phyloP scores from a whole-genome alignment of 2,797 vertebrate species.

The Anguilla anguilla region DNA sequence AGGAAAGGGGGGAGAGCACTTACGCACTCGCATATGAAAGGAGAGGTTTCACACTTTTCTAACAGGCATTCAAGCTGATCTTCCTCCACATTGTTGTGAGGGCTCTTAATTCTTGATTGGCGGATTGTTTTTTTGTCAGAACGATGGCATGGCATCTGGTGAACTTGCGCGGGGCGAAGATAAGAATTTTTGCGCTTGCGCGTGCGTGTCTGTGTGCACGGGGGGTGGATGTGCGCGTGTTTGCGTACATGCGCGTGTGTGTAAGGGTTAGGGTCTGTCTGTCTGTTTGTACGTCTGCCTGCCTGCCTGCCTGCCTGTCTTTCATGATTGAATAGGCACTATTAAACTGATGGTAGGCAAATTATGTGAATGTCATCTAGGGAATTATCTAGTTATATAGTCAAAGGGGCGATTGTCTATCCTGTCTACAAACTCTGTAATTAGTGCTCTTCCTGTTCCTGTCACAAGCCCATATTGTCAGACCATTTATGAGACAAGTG shows the following conservation, averaged over 20 bases:
- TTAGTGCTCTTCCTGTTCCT: neutral
- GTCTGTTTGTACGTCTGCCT: conserved; percentile 1
- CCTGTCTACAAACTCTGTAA: neutral
- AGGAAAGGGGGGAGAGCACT: neutral
- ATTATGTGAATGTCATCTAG: neutral
- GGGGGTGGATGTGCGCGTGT: conserved; percentile 13
- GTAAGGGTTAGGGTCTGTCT: conserved; percentile 19
- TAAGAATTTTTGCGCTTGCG: conserved; percentile 48
- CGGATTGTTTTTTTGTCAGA: conserved; percentile 63
- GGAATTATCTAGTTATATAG: neutral
- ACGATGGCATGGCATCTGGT: conserved; percentile 55
- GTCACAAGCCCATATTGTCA: neutral
- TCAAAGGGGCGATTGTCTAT: neutral
- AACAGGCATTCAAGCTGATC: conserved; percentile 71
- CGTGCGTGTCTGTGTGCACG: neutral
- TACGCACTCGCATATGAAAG: conserved; percentile 51
- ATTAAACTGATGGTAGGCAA: neutral
- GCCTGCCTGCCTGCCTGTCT: neutral
- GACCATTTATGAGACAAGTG: neutral
- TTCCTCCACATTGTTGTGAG: conserved; percentile 66
- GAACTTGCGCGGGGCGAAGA: conserved; percentile 61
- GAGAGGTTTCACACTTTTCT: conserved; percentile 68
- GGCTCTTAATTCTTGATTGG: conserved; percentile 72
- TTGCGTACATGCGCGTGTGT: neutral
- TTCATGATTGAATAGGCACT: neutral